A percentile compares a stretch with the other conserved stretches of the same genome.
Evolutionary conservation across 2,888 invertebrate genomes (phyloP).

Genomic region (Scaptomyza cyrtandrae): DNA sequence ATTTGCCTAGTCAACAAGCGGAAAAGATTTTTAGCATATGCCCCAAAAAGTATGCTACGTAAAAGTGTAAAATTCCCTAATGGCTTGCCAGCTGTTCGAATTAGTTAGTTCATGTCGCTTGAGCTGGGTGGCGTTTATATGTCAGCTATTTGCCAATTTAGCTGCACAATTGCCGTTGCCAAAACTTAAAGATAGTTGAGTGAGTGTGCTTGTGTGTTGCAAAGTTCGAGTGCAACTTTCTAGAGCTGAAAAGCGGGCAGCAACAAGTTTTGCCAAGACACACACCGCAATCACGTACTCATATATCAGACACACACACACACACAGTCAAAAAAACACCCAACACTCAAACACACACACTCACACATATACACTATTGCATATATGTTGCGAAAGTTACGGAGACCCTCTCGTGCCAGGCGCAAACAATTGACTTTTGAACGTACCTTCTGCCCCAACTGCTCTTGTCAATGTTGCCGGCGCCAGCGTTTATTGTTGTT

Average conservation of each 20-base stretch:
- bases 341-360: background rate
- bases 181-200: constrained; percentile 37
- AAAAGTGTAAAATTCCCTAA: constrained; percentile 42
- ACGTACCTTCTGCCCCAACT: constrained; percentile 41
- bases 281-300: constrained; percentile 63
- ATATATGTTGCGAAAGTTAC: constrained; percentile 55
- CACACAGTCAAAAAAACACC: constrained; percentile 10
- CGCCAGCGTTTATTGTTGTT: constrained; percentile 44
- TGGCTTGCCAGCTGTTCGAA: constrained; percentile 35
- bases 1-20: constrained; percentile 5
- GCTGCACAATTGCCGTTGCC: constrained; percentile 59
- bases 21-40: constrained; percentile 31
- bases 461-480: constrained; percentile 52
- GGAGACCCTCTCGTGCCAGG: constrained; percentile 67
- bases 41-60: constrained; percentile 45
- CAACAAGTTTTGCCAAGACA: constrained; percentile 64
- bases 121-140: constrained; percentile 48
- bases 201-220: constrained; percentile 3
- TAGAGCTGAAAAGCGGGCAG: constrained; percentile 54
- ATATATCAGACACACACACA: constrained; percentile 51
- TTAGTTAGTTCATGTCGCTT: constrained; percentile 23
- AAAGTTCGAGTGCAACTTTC: constrained; percentile 54
- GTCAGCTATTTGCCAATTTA: constrained; percentile 60
- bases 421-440: constrained; percentile 75
- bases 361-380: constrained; percentile 1